A percentile compares a stretch with the other conserved stretches of the same genome.
phyloP scores from a whole-genome alignment of 1,140 invertebrate genomes.

The Hypsibius dujardini region DNA sequence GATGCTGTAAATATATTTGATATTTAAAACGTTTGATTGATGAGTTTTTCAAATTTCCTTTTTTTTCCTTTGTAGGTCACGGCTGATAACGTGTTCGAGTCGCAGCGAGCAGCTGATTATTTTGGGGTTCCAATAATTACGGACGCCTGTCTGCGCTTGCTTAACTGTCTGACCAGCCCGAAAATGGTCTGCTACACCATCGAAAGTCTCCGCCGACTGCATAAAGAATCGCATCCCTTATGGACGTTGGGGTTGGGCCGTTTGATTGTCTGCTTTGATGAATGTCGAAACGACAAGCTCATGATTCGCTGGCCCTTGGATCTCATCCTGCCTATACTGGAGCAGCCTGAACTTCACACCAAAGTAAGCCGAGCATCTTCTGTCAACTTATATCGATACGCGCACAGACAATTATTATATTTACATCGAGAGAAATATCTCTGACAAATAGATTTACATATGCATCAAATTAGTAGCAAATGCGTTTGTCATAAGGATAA shows the following conservation, averaged over 20 bases:
- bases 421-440: no score
- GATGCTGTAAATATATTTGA: no score
- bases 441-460: no score
- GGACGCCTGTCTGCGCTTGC: not conserved
- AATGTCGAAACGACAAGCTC: constrained; percentile 6
- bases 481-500: not conserved
- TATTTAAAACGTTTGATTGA: no score
- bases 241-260: constrained; percentile 7
- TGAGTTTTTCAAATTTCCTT: no score
- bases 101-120: not conserved
- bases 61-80: not conserved
- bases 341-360: constrained; percentile 6
- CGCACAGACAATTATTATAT: no score
- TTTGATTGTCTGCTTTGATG: not conserved
- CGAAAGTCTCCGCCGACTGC: not conserved
- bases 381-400: no score
- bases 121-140: not conserved
- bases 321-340: constrained; percentile 5
- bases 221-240: not conserved
- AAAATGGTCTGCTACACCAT: constrained; percentile 15
- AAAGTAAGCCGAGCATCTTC: not conserved
- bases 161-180: constrained; percentile 12
- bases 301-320: constrained; percentile 8
- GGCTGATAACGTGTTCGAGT: constrained; percentile 8
- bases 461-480: no score